phyloP scores from a whole-genome alignment of 23 tunicate species.

The Diplosoma virens region DNA sequence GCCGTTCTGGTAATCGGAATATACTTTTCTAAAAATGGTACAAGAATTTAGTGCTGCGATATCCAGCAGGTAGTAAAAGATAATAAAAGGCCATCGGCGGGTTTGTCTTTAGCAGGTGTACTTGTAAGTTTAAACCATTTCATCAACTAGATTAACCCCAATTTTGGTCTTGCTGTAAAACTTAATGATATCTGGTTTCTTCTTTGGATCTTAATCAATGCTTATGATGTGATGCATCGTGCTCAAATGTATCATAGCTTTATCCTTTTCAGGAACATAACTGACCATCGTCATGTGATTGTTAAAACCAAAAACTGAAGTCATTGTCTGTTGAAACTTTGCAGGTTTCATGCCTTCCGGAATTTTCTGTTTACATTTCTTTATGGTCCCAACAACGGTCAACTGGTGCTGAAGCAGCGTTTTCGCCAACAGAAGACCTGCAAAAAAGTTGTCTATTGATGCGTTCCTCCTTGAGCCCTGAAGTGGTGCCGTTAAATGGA shows the following conservation, averaged over 20 bases:
- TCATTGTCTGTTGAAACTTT: neutral
- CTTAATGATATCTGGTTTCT: slow-evolving; percentile 1
- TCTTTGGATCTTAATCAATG: slow-evolving; percentile 8
- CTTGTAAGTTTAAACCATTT: slow-evolving; percentile 7
- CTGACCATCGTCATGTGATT: neutral
- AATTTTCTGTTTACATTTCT: slow-evolving; percentile 7
- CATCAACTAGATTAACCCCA: slow-evolving; percentile 1
- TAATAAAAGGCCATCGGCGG: neutral
- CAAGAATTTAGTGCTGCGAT: no score
- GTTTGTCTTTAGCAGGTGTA: slow-evolving; percentile 2
- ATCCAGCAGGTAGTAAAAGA: slow-evolving; percentile 3
- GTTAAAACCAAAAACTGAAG: no score
- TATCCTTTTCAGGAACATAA: slow-evolving; percentile 2
- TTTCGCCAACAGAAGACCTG: slow-evolving; percentile 1
- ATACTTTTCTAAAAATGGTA: no score
- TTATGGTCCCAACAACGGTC: neutral
- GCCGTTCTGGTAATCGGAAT: slow-evolving; percentile 1
- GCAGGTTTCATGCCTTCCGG: slow-evolving; percentile 7
- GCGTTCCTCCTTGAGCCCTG: slow-evolving; percentile 10
- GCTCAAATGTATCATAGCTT: neutral
- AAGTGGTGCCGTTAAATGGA: neutral
- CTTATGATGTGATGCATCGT: slow-evolving; percentile 15
- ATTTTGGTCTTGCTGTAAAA: neutral
- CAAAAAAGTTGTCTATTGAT: neutral
- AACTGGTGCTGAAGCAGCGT: slow-evolving; percentile 9